A percentile compares a stretch with the other conserved stretches of the same genome.
phyloP scores from a whole-genome alignment of 2,888 invertebrate genomes.

The Habrosyne pyritoides region DNA sequence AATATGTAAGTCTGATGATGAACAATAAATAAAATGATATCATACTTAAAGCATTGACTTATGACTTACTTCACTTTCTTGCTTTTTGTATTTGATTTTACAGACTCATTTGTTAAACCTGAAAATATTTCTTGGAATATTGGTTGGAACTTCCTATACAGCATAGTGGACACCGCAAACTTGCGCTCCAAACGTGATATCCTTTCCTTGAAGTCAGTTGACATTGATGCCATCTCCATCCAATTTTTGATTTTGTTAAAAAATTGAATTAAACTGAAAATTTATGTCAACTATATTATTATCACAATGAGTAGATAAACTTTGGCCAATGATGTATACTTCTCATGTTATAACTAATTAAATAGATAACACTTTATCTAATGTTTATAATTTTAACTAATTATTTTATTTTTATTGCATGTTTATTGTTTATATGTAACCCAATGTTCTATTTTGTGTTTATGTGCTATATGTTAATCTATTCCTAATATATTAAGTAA shows the following conservation, averaged over 20 bases:
- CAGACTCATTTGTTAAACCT: slow-evolving; percentile 83
- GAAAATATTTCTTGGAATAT: slow-evolving; percentile 94
- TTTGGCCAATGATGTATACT: neutral
- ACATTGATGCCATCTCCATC: slow-evolving; percentile 96
- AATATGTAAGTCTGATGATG: no score
- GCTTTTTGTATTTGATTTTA: slow-evolving; percentile 84
- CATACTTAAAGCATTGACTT: no score
- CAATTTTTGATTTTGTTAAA: slow-evolving; percentile 97
- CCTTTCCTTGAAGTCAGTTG: slow-evolving; percentile 91
- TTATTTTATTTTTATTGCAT: neutral
- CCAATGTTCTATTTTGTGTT: neutral
- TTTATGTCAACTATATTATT: neutral
- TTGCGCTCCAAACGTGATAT: slow-evolving; percentile 94
- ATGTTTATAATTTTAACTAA: neutral
- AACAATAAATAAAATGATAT: no score
- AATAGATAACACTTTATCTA: neutral
- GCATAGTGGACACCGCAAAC: slow-evolving; percentile 96
- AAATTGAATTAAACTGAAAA: slow-evolving; percentile 93
- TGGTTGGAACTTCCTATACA: slow-evolving; percentile 95
- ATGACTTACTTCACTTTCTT: slow-evolving; percentile 69
- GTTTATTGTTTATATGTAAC: neutral
- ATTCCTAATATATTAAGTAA: neutral
- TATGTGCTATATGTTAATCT: no score
- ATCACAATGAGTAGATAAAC: neutral
- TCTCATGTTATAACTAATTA: neutral